phyloP scores from a whole-genome alignment of 2,888 invertebrate species.

The Himalopsyche kuldschensis region DNA sequence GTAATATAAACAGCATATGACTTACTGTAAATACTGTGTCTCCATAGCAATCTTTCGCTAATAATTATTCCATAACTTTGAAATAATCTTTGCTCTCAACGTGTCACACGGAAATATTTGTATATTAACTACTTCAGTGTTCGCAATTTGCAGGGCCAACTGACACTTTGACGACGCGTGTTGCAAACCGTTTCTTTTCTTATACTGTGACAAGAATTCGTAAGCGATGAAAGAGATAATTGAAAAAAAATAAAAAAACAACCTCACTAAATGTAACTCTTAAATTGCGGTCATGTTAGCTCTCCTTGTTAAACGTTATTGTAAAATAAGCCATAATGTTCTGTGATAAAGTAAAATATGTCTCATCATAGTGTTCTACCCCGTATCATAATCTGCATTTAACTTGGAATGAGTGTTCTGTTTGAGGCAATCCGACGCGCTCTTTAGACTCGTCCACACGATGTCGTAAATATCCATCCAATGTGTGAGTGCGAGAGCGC shows the following conservation, averaged over 20 bases:
- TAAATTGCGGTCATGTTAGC: constrained; percentile 39
- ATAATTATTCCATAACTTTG: constrained; percentile 11
- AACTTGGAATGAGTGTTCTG: constrained; percentile 26
- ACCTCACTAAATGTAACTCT: constrained; percentile 3
- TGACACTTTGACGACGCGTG: constrained; percentile 33
- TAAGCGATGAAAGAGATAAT: not conserved
- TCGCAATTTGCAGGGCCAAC: constrained; percentile 22
- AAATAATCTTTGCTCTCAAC: constrained; percentile 9
- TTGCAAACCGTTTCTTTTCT: constrained; percentile 6
- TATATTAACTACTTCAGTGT: not conserved
- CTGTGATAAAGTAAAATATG: constrained; percentile 40
- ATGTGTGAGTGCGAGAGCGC: not conserved
- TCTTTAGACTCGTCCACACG: not conserved
- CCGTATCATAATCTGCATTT: constrained; percentile 39
- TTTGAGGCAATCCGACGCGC: not conserved
- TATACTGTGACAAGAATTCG: not conserved
- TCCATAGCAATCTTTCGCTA: constrained; percentile 26
- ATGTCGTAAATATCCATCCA: too few species aligned
- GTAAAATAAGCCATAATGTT: constrained; percentile 41
- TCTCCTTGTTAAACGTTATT: constrained; percentile 40
- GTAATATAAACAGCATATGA: not conserved
- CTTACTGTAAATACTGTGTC: constrained; percentile 23
- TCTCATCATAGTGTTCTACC: constrained; percentile 39
- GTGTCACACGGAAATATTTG: constrained; percentile 19
- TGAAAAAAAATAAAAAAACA: not conserved